Conservation (phyloP, 2,888 invertebrate genomes). For the Apodemia mormo region DNA sequence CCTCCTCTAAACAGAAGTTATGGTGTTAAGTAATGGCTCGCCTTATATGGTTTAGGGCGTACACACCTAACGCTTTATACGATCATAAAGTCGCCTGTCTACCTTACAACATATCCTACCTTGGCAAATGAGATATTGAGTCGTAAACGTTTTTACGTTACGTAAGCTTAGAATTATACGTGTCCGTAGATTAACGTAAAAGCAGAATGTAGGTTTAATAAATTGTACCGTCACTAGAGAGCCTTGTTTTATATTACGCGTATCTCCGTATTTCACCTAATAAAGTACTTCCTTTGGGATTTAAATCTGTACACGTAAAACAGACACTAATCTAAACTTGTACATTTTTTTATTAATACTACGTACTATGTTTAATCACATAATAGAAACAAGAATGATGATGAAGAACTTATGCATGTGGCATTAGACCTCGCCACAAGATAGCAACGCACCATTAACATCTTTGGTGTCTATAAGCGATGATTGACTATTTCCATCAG, state of each 20-base stretch:
- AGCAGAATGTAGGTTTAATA: conserved; percentile 13
- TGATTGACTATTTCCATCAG: too few relatives aligned
- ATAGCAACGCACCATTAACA: too few relatives aligned
- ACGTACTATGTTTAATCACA: too few relatives aligned
- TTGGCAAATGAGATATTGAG: conserved; percentile 53
- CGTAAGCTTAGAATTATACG: conserved; percentile 19
- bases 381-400: too few relatives aligned
- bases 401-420: too few relatives aligned
- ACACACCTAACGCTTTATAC: conserved; percentile 59
- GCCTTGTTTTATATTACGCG: conserved; percentile 9
- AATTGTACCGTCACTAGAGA: conserved; percentile 8
- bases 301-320: conserved; percentile 2
- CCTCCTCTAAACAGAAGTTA: conserved; percentile 67
- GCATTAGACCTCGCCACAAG: too few relatives aligned
- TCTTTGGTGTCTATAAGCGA: too few relatives aligned
- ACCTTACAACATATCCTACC: conserved; percentile 45
- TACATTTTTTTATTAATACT: neutral
- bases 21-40: conserved; percentile 64
- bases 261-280: neutral
- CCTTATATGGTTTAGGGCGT: conserved; percentile 48
- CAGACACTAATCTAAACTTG: neutral
- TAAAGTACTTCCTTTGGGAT: neutral
- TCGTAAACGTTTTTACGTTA: conserved; percentile 47
- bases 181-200: conserved; percentile 2
- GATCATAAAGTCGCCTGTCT: conserved; percentile 60